Evolutionary conservation across 2,888 invertebrate species (phyloP).

Genomic region (Drosophila pegasa): DNA sequence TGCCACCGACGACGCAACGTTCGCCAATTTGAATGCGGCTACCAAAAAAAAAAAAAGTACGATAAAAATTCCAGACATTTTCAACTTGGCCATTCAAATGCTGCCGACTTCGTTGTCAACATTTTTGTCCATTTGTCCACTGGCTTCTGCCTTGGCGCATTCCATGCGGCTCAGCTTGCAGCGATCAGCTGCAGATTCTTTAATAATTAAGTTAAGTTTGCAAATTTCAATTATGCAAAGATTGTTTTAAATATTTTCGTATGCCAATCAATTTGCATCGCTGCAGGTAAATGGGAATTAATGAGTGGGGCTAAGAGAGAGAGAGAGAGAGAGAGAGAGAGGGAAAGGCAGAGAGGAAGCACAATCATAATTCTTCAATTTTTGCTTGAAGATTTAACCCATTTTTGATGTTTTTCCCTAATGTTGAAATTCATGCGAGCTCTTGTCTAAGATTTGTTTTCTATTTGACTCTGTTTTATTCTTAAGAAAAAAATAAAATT

Average conservation of each 20-base stretch:
- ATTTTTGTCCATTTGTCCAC: not conserved
- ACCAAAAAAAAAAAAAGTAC: constrained; percentile 33
- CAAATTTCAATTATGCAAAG: not conserved
- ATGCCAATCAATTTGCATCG: not conserved
- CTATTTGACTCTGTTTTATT: no score
- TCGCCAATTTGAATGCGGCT: constrained; percentile 76
- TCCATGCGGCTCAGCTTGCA: constrained; percentile 3
- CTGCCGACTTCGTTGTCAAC: constrained; percentile 42
- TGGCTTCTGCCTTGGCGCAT: constrained; percentile 13
- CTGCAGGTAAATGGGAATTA: not conserved
- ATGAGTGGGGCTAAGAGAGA: not conserved
- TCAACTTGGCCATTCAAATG: constrained; percentile 74
- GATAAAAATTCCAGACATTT: constrained; percentile 70
- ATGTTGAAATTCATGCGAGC: no score
- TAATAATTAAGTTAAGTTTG: constrained; percentile 36
- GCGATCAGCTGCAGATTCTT: constrained; percentile 9
- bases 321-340: not conserved
- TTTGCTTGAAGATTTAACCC: no score
- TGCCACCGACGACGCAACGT: constrained; percentile 31
- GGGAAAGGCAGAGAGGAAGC: not conserved
- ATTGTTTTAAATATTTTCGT: not conserved
- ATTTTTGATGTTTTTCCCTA: no score
- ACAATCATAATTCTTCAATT: no score
- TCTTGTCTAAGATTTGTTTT: no score
- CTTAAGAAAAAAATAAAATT: no score